Evolutionary conservation across 2,888 invertebrate species (phyloP).

Genomic region (Apodemia zela): DNA sequence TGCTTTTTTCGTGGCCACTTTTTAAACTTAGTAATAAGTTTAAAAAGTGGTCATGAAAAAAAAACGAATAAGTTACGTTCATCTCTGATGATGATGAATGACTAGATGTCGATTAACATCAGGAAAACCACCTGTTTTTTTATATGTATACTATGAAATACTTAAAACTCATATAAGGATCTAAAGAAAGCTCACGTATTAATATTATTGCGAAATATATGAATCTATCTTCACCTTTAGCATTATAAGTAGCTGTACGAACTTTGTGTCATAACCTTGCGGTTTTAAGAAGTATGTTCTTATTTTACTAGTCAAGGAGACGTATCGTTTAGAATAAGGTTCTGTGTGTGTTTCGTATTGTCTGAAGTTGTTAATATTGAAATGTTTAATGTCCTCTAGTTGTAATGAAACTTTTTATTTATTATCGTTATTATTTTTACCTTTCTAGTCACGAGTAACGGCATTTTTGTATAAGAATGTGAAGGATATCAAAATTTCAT

Average conservation of each 20-base stretch:
- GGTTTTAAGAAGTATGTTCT: conserved; percentile 14
- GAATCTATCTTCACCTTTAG: neutral
- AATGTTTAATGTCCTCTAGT: conserved; percentile 57
- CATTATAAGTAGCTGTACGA: neutral
- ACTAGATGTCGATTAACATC: neutral
- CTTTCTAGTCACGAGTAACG: conserved; percentile 76
- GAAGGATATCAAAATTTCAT: conserved; percentile 29
- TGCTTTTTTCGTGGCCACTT: neutral
- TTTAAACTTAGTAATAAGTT: too few species aligned
- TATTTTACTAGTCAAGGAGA: conserved; percentile 25
- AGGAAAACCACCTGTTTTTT: neutral
- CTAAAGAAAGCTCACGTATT: neutral
- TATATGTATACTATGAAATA: neutral
- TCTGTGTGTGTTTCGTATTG: conserved; percentile 37
- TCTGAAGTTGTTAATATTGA: conserved; percentile 47
- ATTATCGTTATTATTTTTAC: conserved; percentile 58
- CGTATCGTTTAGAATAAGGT: conserved; percentile 45
- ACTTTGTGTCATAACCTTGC: neutral
- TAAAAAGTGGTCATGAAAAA: too few species aligned
- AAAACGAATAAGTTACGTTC: too few species aligned
- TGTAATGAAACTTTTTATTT: conserved; percentile 55
- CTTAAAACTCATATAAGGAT: neutral
- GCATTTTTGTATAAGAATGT: conserved; percentile 48
- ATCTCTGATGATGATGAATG: neutral
- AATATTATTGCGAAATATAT: neutral